Evolutionary conservation across 2,113 vertebrate species (phyloP).

Genomic region (Aleadryas rufinucha): DNA sequence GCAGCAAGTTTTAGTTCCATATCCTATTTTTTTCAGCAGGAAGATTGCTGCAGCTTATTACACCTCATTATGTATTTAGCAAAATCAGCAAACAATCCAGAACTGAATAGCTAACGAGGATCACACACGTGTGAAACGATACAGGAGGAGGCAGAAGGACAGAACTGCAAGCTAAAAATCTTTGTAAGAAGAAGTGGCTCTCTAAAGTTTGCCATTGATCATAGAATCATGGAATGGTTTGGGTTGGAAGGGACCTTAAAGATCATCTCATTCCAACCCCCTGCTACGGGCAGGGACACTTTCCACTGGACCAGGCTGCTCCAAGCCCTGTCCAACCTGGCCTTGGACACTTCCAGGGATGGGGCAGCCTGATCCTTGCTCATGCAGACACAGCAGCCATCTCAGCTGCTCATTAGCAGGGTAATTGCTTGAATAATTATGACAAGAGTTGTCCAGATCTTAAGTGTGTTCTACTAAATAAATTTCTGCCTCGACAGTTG

Average conservation of each 20-base stretch:
- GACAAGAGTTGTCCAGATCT: neutral
- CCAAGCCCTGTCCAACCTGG: neutral
- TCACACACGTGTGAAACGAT: neutral
- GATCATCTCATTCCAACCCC: fast-evolving
- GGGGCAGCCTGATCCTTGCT: neutral
- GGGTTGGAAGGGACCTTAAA: neutral
- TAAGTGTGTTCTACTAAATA: neutral
- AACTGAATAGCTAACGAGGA: neutral
- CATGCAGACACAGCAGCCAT: neutral
- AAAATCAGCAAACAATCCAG: constrained; percentile 13
- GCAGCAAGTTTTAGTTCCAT: neutral
- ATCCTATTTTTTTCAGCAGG: neutral
- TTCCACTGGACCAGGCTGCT: neutral
- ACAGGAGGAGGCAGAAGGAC: neutral
- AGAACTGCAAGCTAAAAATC: neutral
- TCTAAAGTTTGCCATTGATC: neutral
- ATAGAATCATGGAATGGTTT: neutral
- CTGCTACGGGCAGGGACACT: neutral
- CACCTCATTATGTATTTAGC: neutral
- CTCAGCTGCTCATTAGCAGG: neutral
- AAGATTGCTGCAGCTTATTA: neutral
- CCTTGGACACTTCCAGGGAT: neutral
- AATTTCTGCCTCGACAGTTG: neutral
- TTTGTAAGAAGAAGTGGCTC: neutral
- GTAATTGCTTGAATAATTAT: neutral